Conservation (phyloP, 2,113 vertebrate genomes). For the Climacteris rufus region DNA sequence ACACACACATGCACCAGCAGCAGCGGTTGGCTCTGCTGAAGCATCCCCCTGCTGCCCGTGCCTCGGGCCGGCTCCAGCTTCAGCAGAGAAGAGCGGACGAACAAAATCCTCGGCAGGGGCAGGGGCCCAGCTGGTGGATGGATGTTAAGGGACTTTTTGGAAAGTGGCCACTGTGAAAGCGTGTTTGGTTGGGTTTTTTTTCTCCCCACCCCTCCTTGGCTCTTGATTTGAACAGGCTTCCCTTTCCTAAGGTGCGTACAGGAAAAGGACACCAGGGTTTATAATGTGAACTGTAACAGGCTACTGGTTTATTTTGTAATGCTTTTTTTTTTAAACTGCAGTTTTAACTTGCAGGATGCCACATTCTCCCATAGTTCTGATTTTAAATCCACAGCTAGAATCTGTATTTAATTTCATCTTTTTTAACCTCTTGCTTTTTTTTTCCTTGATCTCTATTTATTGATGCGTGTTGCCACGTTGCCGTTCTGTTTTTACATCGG, state of each 20-base stretch:
- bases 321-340: conserved; percentile 24
- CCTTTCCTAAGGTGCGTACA: conserved; percentile 51
- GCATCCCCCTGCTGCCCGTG: not conserved
- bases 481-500: conserved; percentile 63
- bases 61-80: not conserved
- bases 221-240: conserved; percentile 50
- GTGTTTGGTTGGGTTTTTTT: not conserved
- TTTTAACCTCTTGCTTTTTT: conserved; percentile 63
- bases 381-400: conserved; percentile 69
- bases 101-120: not conserved
- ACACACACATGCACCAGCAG: conserved; percentile 15
- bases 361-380: conserved; percentile 51
- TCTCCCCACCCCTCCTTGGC: not conserved
- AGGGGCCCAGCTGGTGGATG: not conserved
- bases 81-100: conserved; percentile 12
- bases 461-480: conserved; percentile 59
- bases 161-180: not conserved
- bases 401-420: conserved; percentile 70
- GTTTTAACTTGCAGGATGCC: conserved; percentile 61
- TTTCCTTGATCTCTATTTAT: conserved; percentile 75
- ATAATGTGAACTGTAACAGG: conserved; percentile 74
- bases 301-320: conserved; percentile 69
- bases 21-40: not conserved
- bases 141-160: not conserved
- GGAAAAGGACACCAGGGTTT: conserved; percentile 56